These are phyloP conservation scores for Asbolus verrucosus DNA, from an alignment of 1,140 invertebrate species.

Conservation along the genomic window DNA sequence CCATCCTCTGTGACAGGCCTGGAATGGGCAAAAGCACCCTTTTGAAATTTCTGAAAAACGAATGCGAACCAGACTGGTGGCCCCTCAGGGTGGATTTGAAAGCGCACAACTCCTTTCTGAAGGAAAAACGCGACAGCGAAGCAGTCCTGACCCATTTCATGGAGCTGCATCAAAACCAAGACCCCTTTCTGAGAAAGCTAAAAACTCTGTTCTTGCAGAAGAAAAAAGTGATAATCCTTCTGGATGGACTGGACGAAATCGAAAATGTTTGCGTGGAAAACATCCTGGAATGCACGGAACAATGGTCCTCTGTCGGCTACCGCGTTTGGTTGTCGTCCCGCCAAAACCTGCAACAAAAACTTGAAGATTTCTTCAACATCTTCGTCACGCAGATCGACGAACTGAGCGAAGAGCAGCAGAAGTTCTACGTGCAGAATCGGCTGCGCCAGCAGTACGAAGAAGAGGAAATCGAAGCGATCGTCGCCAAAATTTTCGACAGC, in stretches of 20 bases:
- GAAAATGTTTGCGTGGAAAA: not conserved
- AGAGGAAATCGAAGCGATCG: not conserved
- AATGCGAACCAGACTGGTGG: too few species aligned
- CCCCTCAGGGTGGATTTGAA: too few species aligned
- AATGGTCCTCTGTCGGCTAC: not conserved
- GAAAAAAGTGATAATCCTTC: not conserved
- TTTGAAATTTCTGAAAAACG: too few species aligned
- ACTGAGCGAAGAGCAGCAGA: not conserved
- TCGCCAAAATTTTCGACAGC: not conserved
- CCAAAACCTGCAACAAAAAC: not conserved
- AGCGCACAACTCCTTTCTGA: too few species aligned
- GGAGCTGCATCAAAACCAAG: too few species aligned
- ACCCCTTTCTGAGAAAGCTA: not conserved
- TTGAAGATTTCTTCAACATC: not conserved
- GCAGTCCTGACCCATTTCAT: too few species aligned
- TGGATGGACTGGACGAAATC: slow-evolving; percentile 1
- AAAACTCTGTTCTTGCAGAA: not conserved
- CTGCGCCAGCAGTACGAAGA: not conserved
- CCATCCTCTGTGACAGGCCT: too few species aligned
- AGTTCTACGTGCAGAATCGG: not conserved
- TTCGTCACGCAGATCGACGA: not conserved
- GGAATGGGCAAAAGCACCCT: too few species aligned
- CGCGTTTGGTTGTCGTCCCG: not conserved
- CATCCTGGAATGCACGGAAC: not conserved
- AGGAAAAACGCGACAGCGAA: too few species aligned